Conservation (phyloP, 2,113 vertebrate genomes). For the Austrofundulus limnaeus region DNA sequence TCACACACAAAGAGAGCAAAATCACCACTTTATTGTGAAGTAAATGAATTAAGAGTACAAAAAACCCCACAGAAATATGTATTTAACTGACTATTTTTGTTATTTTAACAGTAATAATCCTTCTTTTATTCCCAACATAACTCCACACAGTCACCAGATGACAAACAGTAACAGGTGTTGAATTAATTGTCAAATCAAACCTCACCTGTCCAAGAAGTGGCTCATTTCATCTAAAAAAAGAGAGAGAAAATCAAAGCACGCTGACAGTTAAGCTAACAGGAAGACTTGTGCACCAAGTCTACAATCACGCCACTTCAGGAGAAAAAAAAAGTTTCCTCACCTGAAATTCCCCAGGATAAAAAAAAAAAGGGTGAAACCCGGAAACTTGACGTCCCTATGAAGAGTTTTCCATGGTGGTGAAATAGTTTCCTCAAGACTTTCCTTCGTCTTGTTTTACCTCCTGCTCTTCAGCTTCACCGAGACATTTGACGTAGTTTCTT, state of each 20-base stretch:
- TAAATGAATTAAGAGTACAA: not conserved
- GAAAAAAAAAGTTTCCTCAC: slow-evolving; percentile 16
- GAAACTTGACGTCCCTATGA: not conserved
- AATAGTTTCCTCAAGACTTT: not conserved
- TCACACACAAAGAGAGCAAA: not conserved
- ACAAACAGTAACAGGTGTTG: not conserved
- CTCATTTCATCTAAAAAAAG: slow-evolving; percentile 27
- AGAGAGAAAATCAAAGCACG: not conserved
- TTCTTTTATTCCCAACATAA: not conserved
- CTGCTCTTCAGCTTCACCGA: not conserved
- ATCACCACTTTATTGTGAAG: not conserved
- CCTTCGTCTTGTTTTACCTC: too few relatives aligned
- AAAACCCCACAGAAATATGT: too few relatives aligned
- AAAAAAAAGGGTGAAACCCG: not conserved
- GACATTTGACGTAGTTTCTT: slow-evolving; percentile 25
- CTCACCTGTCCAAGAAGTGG: slow-evolving; percentile 39
- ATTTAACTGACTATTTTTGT: too few relatives aligned
- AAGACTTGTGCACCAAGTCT: not conserved
- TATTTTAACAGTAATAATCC: too few relatives aligned
- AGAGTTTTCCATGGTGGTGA: not conserved
- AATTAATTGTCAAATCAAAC: not conserved
- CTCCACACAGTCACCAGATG: not conserved
- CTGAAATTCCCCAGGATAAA: slow-evolving; percentile 23
- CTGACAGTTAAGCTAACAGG: not conserved
- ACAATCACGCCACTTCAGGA: slow-evolving; percentile 15